A percentile compares a stretch with the other conserved stretches of the same genome.
Conservation (phyloP, 2,888 invertebrate genomes). For the Lasiommata megera region DNA sequence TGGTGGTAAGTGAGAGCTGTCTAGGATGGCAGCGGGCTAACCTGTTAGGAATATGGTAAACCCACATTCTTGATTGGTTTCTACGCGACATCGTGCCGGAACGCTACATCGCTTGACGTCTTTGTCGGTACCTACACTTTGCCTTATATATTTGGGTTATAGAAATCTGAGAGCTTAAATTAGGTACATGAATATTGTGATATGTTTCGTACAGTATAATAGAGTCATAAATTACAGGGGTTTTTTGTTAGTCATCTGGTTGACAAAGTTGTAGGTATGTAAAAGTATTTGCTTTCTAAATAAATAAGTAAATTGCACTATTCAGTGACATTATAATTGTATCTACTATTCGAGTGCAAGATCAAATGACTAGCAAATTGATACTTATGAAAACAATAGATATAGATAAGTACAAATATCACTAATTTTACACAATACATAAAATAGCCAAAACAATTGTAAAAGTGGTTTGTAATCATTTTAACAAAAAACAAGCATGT, state of each 20-base stretch:
- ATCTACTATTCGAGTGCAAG: not conserved
- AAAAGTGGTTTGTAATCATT: constrained; percentile 18
- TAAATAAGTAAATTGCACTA: too few species aligned
- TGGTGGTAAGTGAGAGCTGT: too few species aligned
- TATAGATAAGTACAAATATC: constrained; percentile 12
- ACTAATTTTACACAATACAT: constrained; percentile 44
- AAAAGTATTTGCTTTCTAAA: not conserved
- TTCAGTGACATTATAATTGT: too few species aligned
- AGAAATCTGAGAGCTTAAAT: too few species aligned
- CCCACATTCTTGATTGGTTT: too few species aligned
- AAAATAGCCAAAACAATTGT: constrained; percentile 74
- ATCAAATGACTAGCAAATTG: constrained; percentile 3
- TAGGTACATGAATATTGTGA: not conserved
- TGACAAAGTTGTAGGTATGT: not conserved
- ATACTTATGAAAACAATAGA: constrained; percentile 7
- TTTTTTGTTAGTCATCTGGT: constrained; percentile 1
- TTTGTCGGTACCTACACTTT: too few species aligned
- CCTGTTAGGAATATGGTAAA: too few species aligned
- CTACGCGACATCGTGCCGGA: too few species aligned
- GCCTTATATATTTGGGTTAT: too few species aligned
- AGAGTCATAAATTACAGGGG: not conserved
- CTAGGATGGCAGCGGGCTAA: too few species aligned
- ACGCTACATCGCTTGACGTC: too few species aligned
- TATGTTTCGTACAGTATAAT: not conserved
- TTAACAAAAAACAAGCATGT: constrained; percentile 27